Evolutionary conservation across 2,113 vertebrate genomes (phyloP).

Genomic region (Albula goreensis): DNA sequence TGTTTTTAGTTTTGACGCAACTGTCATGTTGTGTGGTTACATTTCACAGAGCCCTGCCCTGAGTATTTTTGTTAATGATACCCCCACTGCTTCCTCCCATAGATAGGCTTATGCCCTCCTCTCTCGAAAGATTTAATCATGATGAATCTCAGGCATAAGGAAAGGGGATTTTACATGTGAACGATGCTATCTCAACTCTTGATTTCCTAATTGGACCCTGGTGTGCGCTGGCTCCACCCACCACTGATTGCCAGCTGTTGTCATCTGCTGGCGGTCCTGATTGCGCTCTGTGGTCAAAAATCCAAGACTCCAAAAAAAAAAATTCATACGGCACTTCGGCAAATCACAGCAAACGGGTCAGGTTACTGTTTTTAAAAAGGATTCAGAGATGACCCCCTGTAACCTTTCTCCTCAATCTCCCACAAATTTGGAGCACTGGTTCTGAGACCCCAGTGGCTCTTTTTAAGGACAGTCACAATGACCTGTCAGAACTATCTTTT

Average conservation of each 20-base stretch:
- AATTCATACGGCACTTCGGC: neutral
- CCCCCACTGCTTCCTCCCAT: neutral
- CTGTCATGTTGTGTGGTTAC: neutral
- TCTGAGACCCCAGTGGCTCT: too few species aligned
- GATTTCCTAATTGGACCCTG: neutral
- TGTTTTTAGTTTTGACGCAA: neutral
- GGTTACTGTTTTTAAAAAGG: neutral
- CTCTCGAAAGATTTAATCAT: neutral
- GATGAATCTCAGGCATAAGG: neutral
- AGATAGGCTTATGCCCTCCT: neutral
- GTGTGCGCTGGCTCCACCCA: neutral
- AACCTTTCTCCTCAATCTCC: neutral
- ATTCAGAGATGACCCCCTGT: neutral
- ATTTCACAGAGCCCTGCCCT: neutral
- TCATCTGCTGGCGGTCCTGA: neutral
- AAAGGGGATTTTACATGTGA: neutral
- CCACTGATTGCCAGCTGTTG: neutral
- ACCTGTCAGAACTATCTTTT: neutral
- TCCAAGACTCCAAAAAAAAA: neutral
- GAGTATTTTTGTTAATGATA: neutral
- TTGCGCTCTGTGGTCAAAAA: neutral
- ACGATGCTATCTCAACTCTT: conserved; percentile 6
- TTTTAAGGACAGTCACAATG: too few species aligned
- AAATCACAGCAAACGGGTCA: neutral
- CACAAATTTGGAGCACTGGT: too few species aligned